Evolutionary conservation across 2,113 vertebrate species (phyloP), one percentile per base, ranked within the genome.

Genomic region (Nibea albiflora): DNA sequence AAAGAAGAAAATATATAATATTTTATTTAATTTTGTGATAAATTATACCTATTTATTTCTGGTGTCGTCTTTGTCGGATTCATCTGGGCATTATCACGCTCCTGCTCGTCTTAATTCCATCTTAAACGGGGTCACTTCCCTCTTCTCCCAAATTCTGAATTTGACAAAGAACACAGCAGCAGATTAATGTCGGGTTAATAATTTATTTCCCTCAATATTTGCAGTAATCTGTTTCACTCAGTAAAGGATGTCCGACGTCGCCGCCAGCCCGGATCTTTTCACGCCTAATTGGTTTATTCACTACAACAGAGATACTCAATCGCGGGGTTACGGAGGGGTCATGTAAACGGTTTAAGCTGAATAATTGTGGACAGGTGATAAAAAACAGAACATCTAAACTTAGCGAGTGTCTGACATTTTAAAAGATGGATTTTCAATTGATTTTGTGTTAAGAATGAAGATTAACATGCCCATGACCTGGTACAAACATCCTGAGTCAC

Each of bases 331-430:
- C 12, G 15, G 7, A 73, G 44, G 62, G 19, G 31, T 73, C 20
- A 24, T 60, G n/a, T 60, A 60, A 86, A 73, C 57, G 44, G 78
- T 70, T 78, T 56, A 73, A 85, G 63, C 49, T 44, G 28, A 73
- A 52, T 52, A n/a, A 62, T 72, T 73, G 44, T 4, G 0, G 19
- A 12, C 11, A 24, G 56, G 15, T 0, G 14, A 75, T 17, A 67
- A 19, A 72, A 57, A 57, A 16, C 42, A 81, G n/a, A 75, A 4
- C 17, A 39, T 39, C 26, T 42, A 39, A 50, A 57, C 2, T 8
- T 3, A n/a, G 11, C 15, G 19, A 11, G 12, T 16, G 58, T 4
- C 22, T 58, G 66, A 52, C 35, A 17, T 58, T 35, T n/a, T 15
- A n/a, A 22, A 20, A 50, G 26, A 20, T 20, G 8, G 47, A 56